phyloP scores from a whole-genome alignment of 1,140 invertebrate species.

The Aphelinus certus region DNA sequence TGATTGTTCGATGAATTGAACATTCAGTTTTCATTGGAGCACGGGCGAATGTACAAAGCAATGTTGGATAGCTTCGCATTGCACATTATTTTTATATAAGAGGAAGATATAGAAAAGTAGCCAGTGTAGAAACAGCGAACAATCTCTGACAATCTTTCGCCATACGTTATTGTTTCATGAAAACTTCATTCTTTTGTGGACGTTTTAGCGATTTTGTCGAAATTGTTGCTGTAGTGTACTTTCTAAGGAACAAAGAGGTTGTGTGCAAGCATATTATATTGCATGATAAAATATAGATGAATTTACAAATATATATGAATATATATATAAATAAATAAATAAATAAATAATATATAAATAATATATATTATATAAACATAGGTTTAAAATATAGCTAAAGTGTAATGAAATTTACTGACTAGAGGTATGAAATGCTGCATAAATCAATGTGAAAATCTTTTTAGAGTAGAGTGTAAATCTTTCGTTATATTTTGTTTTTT shows the following conservation, averaged over 20 bases:
- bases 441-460: constrained; percentile 26
- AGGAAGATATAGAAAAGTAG: constrained; percentile 33
- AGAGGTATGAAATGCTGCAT: constrained; percentile 27
- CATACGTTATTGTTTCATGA: constrained; percentile 11
- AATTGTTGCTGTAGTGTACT: constrained; percentile 47
- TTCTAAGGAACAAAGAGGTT: constrained; percentile 53
- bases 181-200: constrained; percentile 34
- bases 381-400: constrained; percentile 27
- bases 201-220: constrained; percentile 41
- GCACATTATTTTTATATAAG: constrained; percentile 66
- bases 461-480: constrained; percentile 31
- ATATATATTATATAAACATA: constrained; percentile 28
- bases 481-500: constrained; percentile 25
- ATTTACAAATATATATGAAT: constrained; percentile 36
- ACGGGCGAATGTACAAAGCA: constrained; percentile 68
- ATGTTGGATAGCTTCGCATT: constrained; percentile 63
- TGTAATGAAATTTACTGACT: constrained; percentile 28
- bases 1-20: constrained; percentile 52
- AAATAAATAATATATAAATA: constrained; percentile 33
- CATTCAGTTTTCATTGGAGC: constrained; percentile 63
- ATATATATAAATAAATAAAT: constrained; percentile 11
- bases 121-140: constrained; percentile 39
- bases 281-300: constrained; percentile 26
- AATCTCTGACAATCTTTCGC: constrained; percentile 45
- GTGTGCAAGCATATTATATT: constrained; percentile 49